Evolutionary conservation across 2,888 invertebrate genomes (phyloP).

Genomic region (Seira ritae): DNA sequence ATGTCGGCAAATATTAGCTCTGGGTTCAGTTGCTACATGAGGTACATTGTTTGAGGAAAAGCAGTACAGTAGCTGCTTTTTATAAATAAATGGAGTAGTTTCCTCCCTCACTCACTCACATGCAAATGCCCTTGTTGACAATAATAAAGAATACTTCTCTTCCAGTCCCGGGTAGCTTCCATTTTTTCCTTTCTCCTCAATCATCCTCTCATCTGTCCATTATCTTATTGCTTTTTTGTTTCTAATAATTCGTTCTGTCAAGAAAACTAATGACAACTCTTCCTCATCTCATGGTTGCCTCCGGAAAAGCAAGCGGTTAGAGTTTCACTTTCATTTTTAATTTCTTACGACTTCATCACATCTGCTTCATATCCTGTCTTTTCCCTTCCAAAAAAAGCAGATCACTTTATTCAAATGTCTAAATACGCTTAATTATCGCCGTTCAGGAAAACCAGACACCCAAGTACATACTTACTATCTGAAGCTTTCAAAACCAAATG

Average conservation of each 20-base stretch:
- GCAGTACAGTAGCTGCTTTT: too few relatives aligned
- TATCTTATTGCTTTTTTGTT: constrained; percentile 28
- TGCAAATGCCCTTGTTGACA: neutral
- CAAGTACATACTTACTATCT: too few relatives aligned
- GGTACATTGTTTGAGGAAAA: too few relatives aligned
- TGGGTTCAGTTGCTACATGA: too few relatives aligned
- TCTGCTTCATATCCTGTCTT: constrained; percentile 58
- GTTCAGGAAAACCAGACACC: constrained; percentile 45
- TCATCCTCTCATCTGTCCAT: constrained; percentile 22
- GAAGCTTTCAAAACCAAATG: too few relatives aligned
- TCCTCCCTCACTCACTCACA: neutral
- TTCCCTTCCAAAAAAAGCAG: constrained; percentile 35
- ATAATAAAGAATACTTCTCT: neutral
- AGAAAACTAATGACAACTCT: constrained; percentile 42
- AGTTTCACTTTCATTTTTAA: constrained; percentile 37
- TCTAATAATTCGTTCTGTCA: constrained; percentile 39
- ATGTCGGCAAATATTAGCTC: too few relatives aligned
- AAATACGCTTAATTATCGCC: constrained; percentile 49
- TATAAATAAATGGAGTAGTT: too few relatives aligned
- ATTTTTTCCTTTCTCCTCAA: too few relatives aligned
- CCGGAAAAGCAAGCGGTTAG: constrained; percentile 8
- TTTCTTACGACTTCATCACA: constrained; percentile 28
- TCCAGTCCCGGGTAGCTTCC: constrained; percentile 35
- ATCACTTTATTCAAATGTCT: constrained; percentile 44
- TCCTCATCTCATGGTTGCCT: neutral